phyloP scores from a whole-genome alignment of 2,113 vertebrate genomes.

The Mesoclemmys tuberculata region DNA sequence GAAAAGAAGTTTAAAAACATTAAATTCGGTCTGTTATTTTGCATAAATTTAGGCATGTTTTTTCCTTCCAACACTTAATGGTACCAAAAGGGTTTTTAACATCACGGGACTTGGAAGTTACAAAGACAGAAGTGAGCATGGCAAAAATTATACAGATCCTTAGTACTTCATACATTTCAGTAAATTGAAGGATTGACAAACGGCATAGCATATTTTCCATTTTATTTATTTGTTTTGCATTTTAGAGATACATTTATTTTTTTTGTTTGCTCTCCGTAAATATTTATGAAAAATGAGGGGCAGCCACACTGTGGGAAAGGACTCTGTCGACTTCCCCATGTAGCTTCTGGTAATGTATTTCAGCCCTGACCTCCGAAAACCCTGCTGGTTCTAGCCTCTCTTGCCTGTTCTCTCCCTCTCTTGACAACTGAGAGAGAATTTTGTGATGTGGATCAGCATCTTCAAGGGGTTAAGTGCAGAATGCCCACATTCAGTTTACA shows the following conservation, averaged over 20 bases:
- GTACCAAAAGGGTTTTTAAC: constrained; percentile 45
- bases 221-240: constrained; percentile 18
- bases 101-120: constrained; percentile 8
- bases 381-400: constrained; percentile 30
- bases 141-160: not conserved
- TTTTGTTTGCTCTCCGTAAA: constrained; percentile 47
- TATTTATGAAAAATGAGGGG: constrained; percentile 1
- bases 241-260: constrained; percentile 6
- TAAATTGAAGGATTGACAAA: not conserved
- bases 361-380: constrained; percentile 14
- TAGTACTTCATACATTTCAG: not conserved
- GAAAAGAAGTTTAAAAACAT: constrained; percentile 44
- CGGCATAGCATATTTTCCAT: not conserved
- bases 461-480: constrained; percentile 38
- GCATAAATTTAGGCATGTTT: not conserved
- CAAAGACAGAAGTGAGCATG: constrained; percentile 6
- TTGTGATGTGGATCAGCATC: constrained; percentile 38
- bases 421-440: constrained; percentile 44
- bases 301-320: not conserved
- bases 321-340: not conserved
- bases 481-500: constrained; percentile 60
- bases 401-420: not conserved
- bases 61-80: constrained; percentile 52
- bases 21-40: constrained; percentile 22
- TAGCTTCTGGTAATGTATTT: not conserved